These are phyloP conservation scores for Muscicapa adusta DNA, from an alignment of 2,113 vertebrate genomes.

Conservation along the genomic window DNA sequence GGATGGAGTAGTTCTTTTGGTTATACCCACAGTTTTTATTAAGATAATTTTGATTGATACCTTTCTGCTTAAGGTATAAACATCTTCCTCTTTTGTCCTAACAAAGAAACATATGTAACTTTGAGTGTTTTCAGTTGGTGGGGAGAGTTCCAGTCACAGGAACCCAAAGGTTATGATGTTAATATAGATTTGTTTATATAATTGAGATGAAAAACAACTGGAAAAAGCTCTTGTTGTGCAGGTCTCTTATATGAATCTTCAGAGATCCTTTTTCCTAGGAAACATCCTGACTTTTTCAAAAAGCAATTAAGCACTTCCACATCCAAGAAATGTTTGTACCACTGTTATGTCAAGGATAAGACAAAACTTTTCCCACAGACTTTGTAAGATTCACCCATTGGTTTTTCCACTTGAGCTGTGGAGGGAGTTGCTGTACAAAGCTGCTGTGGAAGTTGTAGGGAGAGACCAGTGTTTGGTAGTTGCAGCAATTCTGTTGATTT, in stretches of 20 bases:
- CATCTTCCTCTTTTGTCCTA: not conserved
- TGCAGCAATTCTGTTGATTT: not conserved
- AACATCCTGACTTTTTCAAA: not conserved
- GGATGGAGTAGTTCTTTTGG: not conserved
- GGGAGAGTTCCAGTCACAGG: not conserved
- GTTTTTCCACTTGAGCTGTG: not conserved
- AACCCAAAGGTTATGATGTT: not conserved
- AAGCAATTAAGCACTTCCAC: not conserved
- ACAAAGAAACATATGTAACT: not conserved
- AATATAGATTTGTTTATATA: not conserved
- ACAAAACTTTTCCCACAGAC: not conserved
- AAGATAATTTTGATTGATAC: not conserved
- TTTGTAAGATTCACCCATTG: not conserved
- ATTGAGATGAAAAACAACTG: not conserved
- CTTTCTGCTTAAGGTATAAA: not conserved
- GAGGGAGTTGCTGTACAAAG: not conserved
- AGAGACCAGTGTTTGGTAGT: not conserved
- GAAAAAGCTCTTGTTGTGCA: not conserved
- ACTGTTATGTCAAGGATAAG: not conserved
- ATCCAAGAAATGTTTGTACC: not conserved
- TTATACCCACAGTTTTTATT: not conserved
- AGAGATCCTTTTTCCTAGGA: accelerated
- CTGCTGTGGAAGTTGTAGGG: not conserved
- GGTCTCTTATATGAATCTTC: not conserved
- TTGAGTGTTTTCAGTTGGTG: not conserved